A percentile compares a stretch with the other conserved stretches of the same genome.
Conservation (phyloP, 2,113 vertebrate genomes). For the Athene cunicularia region DNA sequence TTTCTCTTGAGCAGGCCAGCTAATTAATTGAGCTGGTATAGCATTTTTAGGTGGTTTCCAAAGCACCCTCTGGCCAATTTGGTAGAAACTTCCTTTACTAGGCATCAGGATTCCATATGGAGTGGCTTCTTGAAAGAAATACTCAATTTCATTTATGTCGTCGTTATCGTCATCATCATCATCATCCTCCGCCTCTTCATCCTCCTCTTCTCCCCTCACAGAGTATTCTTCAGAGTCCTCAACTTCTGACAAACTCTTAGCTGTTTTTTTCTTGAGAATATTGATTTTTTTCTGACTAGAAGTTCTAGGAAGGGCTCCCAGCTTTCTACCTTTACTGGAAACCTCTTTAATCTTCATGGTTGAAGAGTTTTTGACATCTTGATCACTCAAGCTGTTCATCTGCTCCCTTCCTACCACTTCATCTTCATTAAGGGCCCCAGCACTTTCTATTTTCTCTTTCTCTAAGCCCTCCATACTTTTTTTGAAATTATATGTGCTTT, state of each 20-base stretch:
- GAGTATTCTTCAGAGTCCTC: constrained; percentile 71
- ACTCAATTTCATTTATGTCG: constrained; percentile 37
- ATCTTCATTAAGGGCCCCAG: constrained; percentile 55
- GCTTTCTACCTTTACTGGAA: not conserved
- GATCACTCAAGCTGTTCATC: not conserved
- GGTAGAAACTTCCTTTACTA: constrained; percentile 31
- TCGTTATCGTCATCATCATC: too few relatives aligned
- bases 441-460: constrained; percentile 46
- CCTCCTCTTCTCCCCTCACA: constrained; percentile 51
- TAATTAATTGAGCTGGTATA: constrained; percentile 38
- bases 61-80: constrained; percentile 47
- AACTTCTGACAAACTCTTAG: constrained; percentile 48
- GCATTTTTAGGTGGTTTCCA: constrained; percentile 53
- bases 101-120: constrained; percentile 6
- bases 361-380: not conserved
- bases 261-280: constrained; percentile 41
- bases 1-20: constrained; percentile 63
- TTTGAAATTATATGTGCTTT: constrained; percentile 51
- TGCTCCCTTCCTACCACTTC: constrained; percentile 15
- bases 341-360: constrained; percentile 22
- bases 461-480: constrained; percentile 19
- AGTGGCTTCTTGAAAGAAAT: constrained; percentile 38
- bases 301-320: constrained; percentile 1
- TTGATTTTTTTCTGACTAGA: not conserved
- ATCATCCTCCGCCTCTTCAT: constrained; percentile 15